Evolutionary conservation across 2,113 vertebrate genomes (phyloP), one percentile per base, ranked within the genome.

Genomic region (Tetraodon nigroviridis): DNA sequence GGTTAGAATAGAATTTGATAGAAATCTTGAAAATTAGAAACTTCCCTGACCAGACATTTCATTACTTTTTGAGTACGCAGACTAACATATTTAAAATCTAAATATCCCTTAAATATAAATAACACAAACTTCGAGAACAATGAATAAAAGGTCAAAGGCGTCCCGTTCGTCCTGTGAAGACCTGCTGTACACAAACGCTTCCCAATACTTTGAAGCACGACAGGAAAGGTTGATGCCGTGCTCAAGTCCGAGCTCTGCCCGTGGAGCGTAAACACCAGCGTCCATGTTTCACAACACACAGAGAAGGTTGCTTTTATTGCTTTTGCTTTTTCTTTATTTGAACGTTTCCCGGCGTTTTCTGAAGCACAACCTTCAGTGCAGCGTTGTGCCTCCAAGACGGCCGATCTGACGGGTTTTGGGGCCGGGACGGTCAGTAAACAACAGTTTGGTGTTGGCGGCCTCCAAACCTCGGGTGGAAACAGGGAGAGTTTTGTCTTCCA

Each of bases 91-190:
- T 70, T 87, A 87, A 90, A 87, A 82, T 84, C 86, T 88, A 90
- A 88, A 90, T 86, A 84, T 92, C 91, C 89, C 91, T 89, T 89
- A 89, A 85, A 92, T 92, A 92, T 91, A 92, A 92, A 92, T 84
- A 89, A 88, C 85, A 82, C 87, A 75, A 77, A 79, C 61, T 81
- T 83, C 67, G 54, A 81, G 61, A 64, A 90, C 80, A 64, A 78
- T 69, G 80, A 84, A 73, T 79, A 79, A 81, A 88, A 87, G 72
- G 84, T 73, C 70, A 70, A 88, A 69, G 57, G 81, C 81, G 79
- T 80, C 69, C 82, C 71, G 83, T 56, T 81, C 76, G 62, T 78
- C 82, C 69, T 50, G 78, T 80, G 76, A 79, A 73, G 81, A 76
- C 65, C 64, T 73, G 67, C 76, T 21, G 50, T 71, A 66, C 55